Percentiles rank a stretch among this genome's conserved stretches.
Conservation (phyloP, 2,113 vertebrate genomes). For the Eptatretus burgeri region DNA sequence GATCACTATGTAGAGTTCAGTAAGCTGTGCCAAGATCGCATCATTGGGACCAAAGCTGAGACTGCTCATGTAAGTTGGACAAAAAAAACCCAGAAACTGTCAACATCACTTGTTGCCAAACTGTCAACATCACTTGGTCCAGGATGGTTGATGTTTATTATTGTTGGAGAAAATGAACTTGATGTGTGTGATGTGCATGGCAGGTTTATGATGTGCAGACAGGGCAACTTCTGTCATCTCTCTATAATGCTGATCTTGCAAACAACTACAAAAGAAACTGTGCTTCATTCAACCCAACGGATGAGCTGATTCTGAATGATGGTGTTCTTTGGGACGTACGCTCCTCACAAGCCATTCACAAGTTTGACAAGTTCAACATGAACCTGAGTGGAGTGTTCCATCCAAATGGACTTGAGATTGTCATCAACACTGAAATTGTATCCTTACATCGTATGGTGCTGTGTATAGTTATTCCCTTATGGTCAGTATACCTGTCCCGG, state of each 20-base stretch:
- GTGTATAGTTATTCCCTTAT: too few relatives aligned
- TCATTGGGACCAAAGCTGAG: conserved; percentile 90
- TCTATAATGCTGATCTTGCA: conserved; percentile 90
- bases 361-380: conserved; percentile 99
- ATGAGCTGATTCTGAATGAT: conserved; percentile 91
- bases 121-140: too few relatives aligned
- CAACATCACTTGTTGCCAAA: too few relatives aligned
- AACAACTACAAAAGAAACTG: conserved; percentile 99
- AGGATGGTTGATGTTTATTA: too few relatives aligned
- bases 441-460: conserved; percentile 19
- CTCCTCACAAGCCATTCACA: conserved; percentile 80
- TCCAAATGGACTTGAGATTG: conserved; percentile 75
- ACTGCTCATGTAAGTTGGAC: conserved; percentile 41
- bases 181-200: conserved; percentile 12
- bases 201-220: conserved; percentile 99
- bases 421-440: conserved; percentile 97
- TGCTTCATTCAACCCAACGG: conserved; percentile 91
- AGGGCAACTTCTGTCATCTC: conserved; percentile 71
- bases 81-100: too few relatives aligned
- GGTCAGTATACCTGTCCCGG: too few relatives aligned
- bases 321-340: conserved; percentile 94
- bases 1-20: conserved; percentile 98
- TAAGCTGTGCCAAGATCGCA: conserved; percentile 86
- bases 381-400: conserved; percentile 98
- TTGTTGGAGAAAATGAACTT: too few relatives aligned